A percentile compares a stretch with the other conserved stretches of the same genome.
Evolutionary conservation across 2,797 vertebrate species (phyloP).

Genomic region (Arctocebus calabarensis): DNA sequence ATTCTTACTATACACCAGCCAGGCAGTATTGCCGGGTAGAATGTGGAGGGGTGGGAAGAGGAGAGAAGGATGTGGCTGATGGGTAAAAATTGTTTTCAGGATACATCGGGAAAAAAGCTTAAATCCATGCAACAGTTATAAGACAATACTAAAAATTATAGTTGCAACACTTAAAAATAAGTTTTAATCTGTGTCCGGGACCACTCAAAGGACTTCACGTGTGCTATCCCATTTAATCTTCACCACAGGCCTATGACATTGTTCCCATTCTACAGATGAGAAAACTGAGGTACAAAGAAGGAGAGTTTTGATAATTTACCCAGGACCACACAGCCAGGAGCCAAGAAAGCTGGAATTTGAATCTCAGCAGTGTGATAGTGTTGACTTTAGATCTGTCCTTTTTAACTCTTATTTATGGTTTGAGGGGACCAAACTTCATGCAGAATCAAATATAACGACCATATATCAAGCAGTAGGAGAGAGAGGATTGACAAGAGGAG

Average conservation of each 20-base stretch:
- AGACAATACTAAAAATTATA: neutral
- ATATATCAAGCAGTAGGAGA: neutral
- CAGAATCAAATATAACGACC: neutral
- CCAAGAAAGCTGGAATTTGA: neutral
- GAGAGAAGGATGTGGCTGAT: neutral
- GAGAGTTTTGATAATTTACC: neutral
- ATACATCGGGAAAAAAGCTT: neutral
- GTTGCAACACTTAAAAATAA: neutral
- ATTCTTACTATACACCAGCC: neutral
- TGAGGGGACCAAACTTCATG: neutral
- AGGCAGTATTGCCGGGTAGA: neutral
- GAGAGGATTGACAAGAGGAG: neutral
- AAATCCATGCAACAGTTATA: neutral
- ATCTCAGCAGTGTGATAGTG: neutral
- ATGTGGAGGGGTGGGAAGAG: neutral
- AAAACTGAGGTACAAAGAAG: neutral
- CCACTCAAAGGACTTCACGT: neutral
- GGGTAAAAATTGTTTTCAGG: conserved; percentile 14
- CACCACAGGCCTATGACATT: neutral
- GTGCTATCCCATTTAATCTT: neutral
- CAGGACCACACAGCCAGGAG: neutral
- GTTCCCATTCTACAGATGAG: neutral
- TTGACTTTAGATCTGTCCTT: neutral
- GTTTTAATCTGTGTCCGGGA: neutral
- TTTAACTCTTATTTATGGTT: neutral